A percentile compares a stretch with the other conserved stretches of the same genome.
Conservation (phyloP, 2,888 invertebrate species). For the Diaprepes abbreviatus region DNA sequence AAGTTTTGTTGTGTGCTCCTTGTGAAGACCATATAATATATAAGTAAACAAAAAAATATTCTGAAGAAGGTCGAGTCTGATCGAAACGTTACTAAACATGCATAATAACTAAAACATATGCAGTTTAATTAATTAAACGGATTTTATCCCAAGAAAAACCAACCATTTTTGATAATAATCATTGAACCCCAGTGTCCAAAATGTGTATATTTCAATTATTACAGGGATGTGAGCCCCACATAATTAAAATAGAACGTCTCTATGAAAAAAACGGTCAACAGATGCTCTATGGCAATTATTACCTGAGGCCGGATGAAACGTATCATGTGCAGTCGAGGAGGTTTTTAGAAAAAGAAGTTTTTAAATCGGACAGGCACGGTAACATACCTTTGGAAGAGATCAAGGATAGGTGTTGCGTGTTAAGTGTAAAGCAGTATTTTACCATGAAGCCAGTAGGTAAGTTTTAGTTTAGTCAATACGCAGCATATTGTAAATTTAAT, state of each 20-base stretch:
- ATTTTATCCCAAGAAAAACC: too few species aligned
- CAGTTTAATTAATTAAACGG: too few species aligned
- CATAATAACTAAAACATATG: too few species aligned
- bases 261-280: constrained; percentile 87
- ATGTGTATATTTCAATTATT: not conserved
- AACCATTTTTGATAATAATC: too few species aligned
- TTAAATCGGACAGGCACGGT: constrained; percentile 92
- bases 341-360: constrained; percentile 96
- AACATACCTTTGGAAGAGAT: constrained; percentile 88
- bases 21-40: too few species aligned
- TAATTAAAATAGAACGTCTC: constrained; percentile 76
- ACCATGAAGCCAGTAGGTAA: constrained; percentile 85
- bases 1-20: too few species aligned
- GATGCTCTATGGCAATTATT: constrained; percentile 93
- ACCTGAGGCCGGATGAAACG: constrained; percentile 93
- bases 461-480: too few species aligned
- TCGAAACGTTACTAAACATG: too few species aligned
- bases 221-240: constrained; percentile 76
- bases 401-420: constrained; percentile 90
- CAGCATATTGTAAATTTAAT: too few species aligned
- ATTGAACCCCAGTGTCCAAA: too few species aligned
- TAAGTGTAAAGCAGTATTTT: constrained; percentile 96
- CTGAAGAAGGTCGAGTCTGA: too few species aligned
- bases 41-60: too few species aligned
- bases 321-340: constrained; percentile 95